Base-by-base conservation (phyloP, 2,888 invertebrate species). In the Leucoma salicis region DNA sequence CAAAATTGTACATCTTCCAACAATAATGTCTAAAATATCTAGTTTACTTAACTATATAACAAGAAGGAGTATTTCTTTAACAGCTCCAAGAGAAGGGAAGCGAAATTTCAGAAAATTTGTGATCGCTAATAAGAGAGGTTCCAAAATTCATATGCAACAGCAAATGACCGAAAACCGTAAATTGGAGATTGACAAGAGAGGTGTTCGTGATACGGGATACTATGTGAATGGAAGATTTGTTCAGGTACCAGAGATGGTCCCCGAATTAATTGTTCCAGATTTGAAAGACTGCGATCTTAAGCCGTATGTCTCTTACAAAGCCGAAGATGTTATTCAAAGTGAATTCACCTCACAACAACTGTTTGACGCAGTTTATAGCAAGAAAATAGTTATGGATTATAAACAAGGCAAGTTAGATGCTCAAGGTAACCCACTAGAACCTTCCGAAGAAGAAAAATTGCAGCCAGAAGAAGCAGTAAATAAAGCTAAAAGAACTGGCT, bases 221-320 rank as follows among this genome's bases (percentile, higher is more conserved):
- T 59, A 42, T 3, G 54, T 91, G 2, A 82, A 92, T 34, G 92
- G 91, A 0, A 87, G 90, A 53, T 94, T 90, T 68, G 76, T 92
- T 0, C 62, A 74, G 10, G 86, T 99, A 2, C 95, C 95, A 1
- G 98, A 99, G 90, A 97, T 94, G 94, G 92, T 97, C 52, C 98
- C 99, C 0, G 95, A 98, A 72, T 74, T 99, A 11, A 92, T 99
- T 42, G 98, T 99, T 1, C 99, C 99, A 0, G 94, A 98, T 77
- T 82, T 99, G 14, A 93, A 91, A 51, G 93, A 91, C 55, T 99
- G 95, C 70, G 86, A 94, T 82, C 82, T 99, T 13, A 97, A 97
- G 78, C 97, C 99, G 0, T 99, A 99, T 66, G 99, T 99, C 0
- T 96, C 98, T 0, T 99, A 99, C 77, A 93, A 92, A 77, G 91